phyloP scores from a whole-genome alignment of 2,888 invertebrate genomes.

The Apodemia mormo region DNA sequence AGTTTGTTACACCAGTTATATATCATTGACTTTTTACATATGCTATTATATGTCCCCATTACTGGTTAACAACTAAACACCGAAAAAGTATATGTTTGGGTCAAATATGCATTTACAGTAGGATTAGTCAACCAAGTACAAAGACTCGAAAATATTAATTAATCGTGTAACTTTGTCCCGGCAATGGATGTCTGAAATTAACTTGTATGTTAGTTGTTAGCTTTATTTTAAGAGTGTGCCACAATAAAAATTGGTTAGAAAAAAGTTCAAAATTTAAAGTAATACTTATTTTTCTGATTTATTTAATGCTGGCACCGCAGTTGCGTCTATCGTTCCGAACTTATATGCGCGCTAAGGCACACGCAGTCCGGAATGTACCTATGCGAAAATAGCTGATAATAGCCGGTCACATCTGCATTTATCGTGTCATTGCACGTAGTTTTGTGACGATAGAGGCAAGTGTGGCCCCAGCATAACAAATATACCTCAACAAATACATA shows the following conservation, averaged over 20 bases:
- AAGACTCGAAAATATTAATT: constrained; percentile 59
- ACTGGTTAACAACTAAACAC: constrained; percentile 35
- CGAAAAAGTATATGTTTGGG: constrained; percentile 52
- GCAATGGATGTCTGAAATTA: background rate
- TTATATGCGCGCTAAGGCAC: too few species aligned
- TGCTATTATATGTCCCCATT: background rate
- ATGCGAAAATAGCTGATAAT: too few species aligned
- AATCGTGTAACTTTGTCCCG: constrained; percentile 20
- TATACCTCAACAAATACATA: background rate
- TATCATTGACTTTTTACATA: background rate
- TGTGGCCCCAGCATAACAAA: background rate
- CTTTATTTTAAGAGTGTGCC: constrained; percentile 1
- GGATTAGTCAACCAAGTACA: constrained; percentile 69
- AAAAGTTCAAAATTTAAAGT: background rate
- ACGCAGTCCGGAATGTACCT: too few species aligned
- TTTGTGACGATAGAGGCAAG: too few species aligned
- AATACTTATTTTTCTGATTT: background rate
- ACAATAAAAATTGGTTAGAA: background rate
- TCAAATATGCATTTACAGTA: constrained; percentile 76
- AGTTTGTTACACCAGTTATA: constrained; percentile 1
- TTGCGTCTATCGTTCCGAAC: too few species aligned
- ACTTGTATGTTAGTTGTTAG: constrained; percentile 7
- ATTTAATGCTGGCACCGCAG: too few species aligned
- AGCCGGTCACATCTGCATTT: too few species aligned
- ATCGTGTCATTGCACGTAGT: too few species aligned